Evolutionary conservation across 2,888 invertebrate genomes (phyloP), one percentile per base, ranked within the genome.

Genomic region (Agrotis clavis): DNA sequence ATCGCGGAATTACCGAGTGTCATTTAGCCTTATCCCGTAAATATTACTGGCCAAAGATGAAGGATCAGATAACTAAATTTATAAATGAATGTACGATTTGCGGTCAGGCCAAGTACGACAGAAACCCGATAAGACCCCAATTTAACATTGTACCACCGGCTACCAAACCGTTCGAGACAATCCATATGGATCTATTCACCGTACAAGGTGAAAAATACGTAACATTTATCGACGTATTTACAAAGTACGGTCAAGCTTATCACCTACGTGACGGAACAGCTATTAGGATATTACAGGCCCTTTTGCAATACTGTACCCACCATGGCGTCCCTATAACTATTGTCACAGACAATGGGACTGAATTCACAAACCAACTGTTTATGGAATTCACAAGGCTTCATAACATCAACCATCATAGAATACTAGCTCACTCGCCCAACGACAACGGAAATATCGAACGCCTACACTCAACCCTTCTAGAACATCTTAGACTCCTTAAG

Each of bases 291-390:
- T 18, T 61, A 13, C 48, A 61, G 48, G 21, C 61, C 21, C 25
- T 61, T 18, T 25, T 48, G 18, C 16, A 51, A 16, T 62, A 50
- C 30, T 62, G 30, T 11, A 62, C 62, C 7, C 61, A 62, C 48
- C 48, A 62, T n/a, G 61, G 48, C n/a, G 25, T 62, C n/a, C 61
- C 61, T n/a, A 30, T 62, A n/a, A 62, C 62, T 4, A n/a, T 62
- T 25, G n/a, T 62, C 7, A 62, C 62, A 18, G 62, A 62, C 30
- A 62, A 62, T n/a, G 62, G 62, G n/a, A 62, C 50, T 1, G 61
- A 61, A 21, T 61, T 25, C 11, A 61, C 47, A 3, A 61, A 61
- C 1, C 60, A 61, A 47, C 45, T 61, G 9, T 61, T 61, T 25
- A 18, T 25, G 11, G 48, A 62, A 48, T 62, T 62, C 47, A 62